Evolutionary conservation across 2,888 invertebrate species (phyloP).

Genomic region (Lutraria lutraria): DNA sequence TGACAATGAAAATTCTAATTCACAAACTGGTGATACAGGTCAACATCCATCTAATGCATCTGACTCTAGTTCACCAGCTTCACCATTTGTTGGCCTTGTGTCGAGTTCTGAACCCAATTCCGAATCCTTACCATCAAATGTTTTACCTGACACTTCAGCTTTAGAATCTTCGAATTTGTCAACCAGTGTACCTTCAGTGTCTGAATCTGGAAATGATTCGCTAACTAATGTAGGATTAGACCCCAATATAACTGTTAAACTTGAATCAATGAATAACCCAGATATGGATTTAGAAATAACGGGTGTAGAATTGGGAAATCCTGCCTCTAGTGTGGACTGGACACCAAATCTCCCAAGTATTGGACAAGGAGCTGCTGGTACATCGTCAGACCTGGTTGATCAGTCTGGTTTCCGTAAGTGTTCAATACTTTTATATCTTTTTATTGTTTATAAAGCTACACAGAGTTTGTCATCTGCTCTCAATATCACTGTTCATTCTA

Average conservation of each 20-base stretch:
- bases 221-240: slow-evolving; percentile 24
- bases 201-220: neutral
- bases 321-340: slow-evolving; percentile 51
- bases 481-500: neutral
- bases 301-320: slow-evolving; percentile 57
- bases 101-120: slow-evolving; percentile 49
- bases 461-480: neutral
- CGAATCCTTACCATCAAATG: slow-evolving; percentile 54
- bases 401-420: slow-evolving; percentile 61
- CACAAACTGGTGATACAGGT: neutral
- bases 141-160: slow-evolving; percentile 29
- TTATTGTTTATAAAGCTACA: neutral
- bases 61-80: slow-evolving; percentile 33
- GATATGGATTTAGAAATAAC: slow-evolving; percentile 66
- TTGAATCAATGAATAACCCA: slow-evolving; percentile 51
- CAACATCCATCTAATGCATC: slow-evolving; percentile 9
- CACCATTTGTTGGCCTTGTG: slow-evolving; percentile 33
- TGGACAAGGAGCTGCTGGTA: slow-evolving; percentile 53
- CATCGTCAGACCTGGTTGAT: slow-evolving; percentile 44
- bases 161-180: neutral
- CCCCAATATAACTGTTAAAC: slow-evolving; percentile 58
- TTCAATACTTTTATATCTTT: slow-evolving; percentile 10
- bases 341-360: slow-evolving; percentile 17
- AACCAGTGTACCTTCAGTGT: slow-evolving; percentile 1
- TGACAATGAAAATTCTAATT: slow-evolving; percentile 45